Base-by-base conservation (phyloP, 35 echinoderm and acorn worm genomes). In the Heliocidaris tuberculata region DNA sequence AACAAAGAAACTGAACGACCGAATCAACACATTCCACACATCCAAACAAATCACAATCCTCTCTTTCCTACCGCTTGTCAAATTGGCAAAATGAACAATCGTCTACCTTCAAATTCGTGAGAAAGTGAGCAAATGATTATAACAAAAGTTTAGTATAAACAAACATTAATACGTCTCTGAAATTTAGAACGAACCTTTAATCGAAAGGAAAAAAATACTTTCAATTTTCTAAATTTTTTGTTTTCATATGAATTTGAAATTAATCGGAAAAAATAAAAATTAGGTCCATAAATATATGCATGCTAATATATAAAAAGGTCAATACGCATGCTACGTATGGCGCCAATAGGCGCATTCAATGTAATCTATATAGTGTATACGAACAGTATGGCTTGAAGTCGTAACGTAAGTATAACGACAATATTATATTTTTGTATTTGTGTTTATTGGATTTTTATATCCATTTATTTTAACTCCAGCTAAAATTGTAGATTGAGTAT, bases 261-360 rank as follows among this genome's bases (percentile, higher is more conserved):
- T 7, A 78, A 27, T 7, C 17, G 27, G 27, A 7, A n/a, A 78
- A 78, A 78, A 27, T 7, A 78, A 78, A 78, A 7, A 2, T 78
- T 6, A 78, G 7, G 27, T 78, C 5, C 6, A 24, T 78, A 78
- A n/a, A 78, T 78, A 19, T 78, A 21, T 4, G 7, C 7, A 27
- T 78, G 27, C 65, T 78, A 7, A 19, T 56, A 78, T 19, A 78
- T 21, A 10, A 93, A 93, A 93, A 93, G 91, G 91, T 93, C 91
- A 93, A 93, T 93, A 93, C 91, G 91, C 91, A 93, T 93, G 91
- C 91, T 93, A 93, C 50, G 91, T 93, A 48, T 93, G 91, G 91
- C 91, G 91, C 91, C 91, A 93, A 93, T 52, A 49, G 87, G 87
- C 47, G 87, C 47, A 48, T 93, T 42, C 50, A 93, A 50, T 93